phyloP scores from a whole-genome alignment of 2,888 invertebrate genomes.

The Acrocera orbiculus region DNA sequence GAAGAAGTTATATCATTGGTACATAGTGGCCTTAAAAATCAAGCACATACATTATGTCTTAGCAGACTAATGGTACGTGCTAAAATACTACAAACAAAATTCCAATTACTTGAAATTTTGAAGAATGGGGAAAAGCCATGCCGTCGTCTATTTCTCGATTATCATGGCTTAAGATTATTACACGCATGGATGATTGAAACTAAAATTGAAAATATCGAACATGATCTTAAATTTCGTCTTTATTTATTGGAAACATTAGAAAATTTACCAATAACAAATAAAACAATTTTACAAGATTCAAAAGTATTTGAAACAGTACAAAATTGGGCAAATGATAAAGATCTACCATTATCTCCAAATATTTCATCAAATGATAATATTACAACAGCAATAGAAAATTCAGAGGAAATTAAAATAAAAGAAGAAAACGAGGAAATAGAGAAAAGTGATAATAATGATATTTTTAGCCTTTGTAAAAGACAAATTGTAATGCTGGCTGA shows the following conservation, averaged over 20 bases:
- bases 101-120: slow-evolving; percentile 58
- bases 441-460: background rate
- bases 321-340: slow-evolving; percentile 48
- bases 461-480: too few species aligned
- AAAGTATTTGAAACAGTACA: slow-evolving; percentile 73
- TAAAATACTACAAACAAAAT: slow-evolving; percentile 59
- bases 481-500: slow-evolving; percentile 20
- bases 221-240: slow-evolving; percentile 35
- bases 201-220: slow-evolving; percentile 8
- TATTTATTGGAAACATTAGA: slow-evolving; percentile 64
- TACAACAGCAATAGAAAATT: background rate
- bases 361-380: slow-evolving; percentile 10
- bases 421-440: background rate
- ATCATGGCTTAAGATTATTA: slow-evolving; percentile 76
- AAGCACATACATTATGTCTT: slow-evolving; percentile 72
- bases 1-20: slow-evolving; percentile 72
- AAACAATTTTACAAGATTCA: slow-evolving; percentile 81
- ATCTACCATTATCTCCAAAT: slow-evolving; percentile 9
- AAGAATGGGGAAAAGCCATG: slow-evolving; percentile 67
- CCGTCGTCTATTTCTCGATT: slow-evolving; percentile 74
- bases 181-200: slow-evolving; percentile 82
- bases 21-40: slow-evolving; percentile 68
- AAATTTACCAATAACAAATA: slow-evolving; percentile 79
- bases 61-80: slow-evolving; percentile 87
- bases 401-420: background rate